A percentile compares a stretch with the other conserved stretches of the same genome.
Conservation (phyloP, 2,797 vertebrate species). For the Mallotus villosus region DNA sequence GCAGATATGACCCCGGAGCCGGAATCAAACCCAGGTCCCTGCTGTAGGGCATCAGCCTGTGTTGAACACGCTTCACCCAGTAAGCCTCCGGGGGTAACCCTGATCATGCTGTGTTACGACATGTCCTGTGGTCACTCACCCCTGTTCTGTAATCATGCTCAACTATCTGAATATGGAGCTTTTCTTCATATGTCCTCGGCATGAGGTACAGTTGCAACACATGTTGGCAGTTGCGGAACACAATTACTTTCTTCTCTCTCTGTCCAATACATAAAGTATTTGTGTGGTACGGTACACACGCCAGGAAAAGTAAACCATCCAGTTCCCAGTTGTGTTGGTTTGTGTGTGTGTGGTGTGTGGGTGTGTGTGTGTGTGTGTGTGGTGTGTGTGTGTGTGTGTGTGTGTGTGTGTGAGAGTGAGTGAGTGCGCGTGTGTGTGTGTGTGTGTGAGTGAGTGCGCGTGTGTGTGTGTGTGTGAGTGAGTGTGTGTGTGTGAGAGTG, state of each 20-base stretch:
- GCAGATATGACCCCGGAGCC: too few species aligned
- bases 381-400: slow-evolving; percentile 31
- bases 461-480: slow-evolving; percentile 19
- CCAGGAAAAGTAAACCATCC: slow-evolving; percentile 72
- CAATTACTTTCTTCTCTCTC: slow-evolving; percentile 53
- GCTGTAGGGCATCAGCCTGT: too few species aligned
- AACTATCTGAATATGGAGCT: slow-evolving; percentile 32
- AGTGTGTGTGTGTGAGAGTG: slow-evolving; percentile 28
- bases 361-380: slow-evolving; percentile 28
- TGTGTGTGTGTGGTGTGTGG: slow-evolving; percentile 23
- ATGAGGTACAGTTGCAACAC: slow-evolving; percentile 65
- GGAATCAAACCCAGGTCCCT: too few species aligned
- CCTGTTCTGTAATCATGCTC: not conserved
- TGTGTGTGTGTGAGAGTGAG: too few species aligned
- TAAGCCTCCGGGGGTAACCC: too few species aligned
- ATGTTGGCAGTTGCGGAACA: slow-evolving; percentile 58
- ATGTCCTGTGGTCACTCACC: not conserved
- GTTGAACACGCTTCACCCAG: too few species aligned
- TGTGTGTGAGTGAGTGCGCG: slow-evolving; percentile 28
- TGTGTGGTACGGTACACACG: slow-evolving; percentile 40
- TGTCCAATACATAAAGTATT: slow-evolving; percentile 62
- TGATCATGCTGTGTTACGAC: not conserved
- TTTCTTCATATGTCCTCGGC: slow-evolving; percentile 54
- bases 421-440: not conserved
- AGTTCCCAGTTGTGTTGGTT: slow-evolving; percentile 8